These are phyloP conservation scores for Colinus virginianus DNA, from an alignment of 2,113 vertebrate genomes.

Conservation along the genomic window DNA sequence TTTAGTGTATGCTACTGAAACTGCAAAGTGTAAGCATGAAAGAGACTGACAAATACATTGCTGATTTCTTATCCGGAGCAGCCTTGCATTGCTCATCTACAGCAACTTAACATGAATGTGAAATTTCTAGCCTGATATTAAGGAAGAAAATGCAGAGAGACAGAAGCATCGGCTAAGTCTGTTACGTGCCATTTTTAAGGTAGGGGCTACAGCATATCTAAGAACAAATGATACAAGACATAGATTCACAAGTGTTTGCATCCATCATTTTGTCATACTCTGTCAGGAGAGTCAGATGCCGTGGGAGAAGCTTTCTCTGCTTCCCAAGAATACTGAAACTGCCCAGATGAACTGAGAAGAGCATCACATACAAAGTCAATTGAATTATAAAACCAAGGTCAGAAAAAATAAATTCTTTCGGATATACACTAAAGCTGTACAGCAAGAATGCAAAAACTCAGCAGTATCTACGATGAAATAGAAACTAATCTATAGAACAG, in stretches of 20 bases:
- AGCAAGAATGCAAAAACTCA: neutral
- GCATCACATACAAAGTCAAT: constrained; percentile 19
- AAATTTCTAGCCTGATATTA: constrained; percentile 44
- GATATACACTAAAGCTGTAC: neutral
- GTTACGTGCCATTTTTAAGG: constrained; percentile 37
- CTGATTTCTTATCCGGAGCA: constrained; percentile 54
- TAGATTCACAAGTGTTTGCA: constrained; percentile 43
- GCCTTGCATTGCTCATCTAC: constrained; percentile 6
- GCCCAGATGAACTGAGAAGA: neutral
- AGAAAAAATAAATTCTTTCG: constrained; percentile 35
- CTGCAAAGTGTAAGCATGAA: constrained; percentile 16
- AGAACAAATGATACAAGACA: constrained; percentile 55
- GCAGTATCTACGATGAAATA: neutral
- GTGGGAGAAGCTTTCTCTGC: neutral
- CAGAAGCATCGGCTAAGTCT: constrained; percentile 15
- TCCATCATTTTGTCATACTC: constrained; percentile 58
- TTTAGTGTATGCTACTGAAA: constrained; percentile 7
- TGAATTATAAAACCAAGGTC: constrained; percentile 35
- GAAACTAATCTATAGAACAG: neutral
- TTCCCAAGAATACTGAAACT: constrained; percentile 20
- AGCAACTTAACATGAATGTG: constrained; percentile 11
- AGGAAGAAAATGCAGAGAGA: constrained; percentile 48
- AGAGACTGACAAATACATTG: constrained; percentile 59
- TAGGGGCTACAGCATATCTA: constrained; percentile 9
- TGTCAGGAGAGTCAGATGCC: neutral